phyloP scores from a whole-genome alignment of 2,797 vertebrate genomes.

The Trematomus bernacchii region DNA sequence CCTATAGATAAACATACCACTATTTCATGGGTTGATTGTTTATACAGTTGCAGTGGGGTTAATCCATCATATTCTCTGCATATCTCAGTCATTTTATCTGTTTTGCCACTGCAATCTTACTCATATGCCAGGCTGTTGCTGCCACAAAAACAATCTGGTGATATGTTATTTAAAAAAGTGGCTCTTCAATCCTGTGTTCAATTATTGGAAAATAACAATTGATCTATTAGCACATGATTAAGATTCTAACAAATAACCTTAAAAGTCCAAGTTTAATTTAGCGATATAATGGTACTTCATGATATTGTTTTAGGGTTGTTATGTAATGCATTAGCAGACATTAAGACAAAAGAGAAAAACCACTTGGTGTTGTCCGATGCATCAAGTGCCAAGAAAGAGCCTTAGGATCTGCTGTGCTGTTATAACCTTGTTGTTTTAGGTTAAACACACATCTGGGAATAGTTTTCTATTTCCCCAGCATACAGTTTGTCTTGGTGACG shows the following conservation, averaged over 20 bases:
- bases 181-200: not conserved
- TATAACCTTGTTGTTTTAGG: conserved; percentile 24
- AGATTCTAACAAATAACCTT: no score
- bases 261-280: not conserved
- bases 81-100: conserved; percentile 11
- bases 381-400: conserved; percentile 27
- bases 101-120: not conserved
- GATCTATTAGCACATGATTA: not conserved
- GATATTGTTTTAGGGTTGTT: not conserved
- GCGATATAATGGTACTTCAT: not conserved
- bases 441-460: conserved; percentile 43
- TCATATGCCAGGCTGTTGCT: not conserved
- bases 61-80: conserved; percentile 7
- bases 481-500: not conserved
- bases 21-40: not conserved
- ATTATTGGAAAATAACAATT: not conserved
- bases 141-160: not conserved
- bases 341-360: not conserved
- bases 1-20: conserved; percentile 9
- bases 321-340: not conserved
- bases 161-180: no score
- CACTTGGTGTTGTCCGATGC: not conserved
- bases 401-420: conserved; percentile 25
- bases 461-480: not conserved
- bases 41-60: conserved; percentile 16